Evolutionary conservation across 2,888 invertebrate genomes (phyloP).

Genomic region (Drosophila aldrichi): DNA sequence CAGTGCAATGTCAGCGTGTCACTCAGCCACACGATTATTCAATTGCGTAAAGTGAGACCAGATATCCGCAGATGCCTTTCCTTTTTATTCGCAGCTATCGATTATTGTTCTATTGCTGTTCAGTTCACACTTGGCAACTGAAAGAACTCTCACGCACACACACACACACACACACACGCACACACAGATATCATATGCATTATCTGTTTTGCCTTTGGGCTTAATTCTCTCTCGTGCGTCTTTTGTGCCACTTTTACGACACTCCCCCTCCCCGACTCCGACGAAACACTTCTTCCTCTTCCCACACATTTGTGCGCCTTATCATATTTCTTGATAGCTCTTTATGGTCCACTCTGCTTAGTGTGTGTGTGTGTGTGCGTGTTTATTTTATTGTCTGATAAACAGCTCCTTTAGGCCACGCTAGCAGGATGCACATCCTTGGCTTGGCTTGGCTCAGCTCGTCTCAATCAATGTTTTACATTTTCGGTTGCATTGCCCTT

Average conservation of each 20-base stretch:
- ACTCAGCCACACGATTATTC: constrained; percentile 11
- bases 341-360: constrained; percentile 49
- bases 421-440: not conserved
- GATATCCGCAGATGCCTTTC: constrained; percentile 66
- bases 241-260: constrained; percentile 71
- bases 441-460: not conserved
- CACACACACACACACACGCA: constrained; percentile 10
- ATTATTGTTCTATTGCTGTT: constrained; percentile 59
- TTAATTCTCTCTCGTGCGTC: constrained; percentile 60
- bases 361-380: constrained; percentile 53
- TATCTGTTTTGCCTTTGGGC: constrained; percentile 43
- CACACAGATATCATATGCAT: constrained; percentile 23
- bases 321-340: constrained; percentile 52
- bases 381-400: constrained; percentile 81
- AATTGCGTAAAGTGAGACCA: constrained; percentile 69
- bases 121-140: constrained; percentile 70
- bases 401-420: constrained; percentile 62
- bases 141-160: constrained; percentile 23
- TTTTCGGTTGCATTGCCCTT: not conserved
- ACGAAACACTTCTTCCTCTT: constrained; percentile 35
- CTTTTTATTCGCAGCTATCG: constrained; percentile 36
- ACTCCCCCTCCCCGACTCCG: constrained; percentile 46
- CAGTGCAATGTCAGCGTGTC: constrained; percentile 63
- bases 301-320: constrained; percentile 12
- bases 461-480: not conserved